Evolutionary conservation across 2,797 vertebrate species (phyloP), one percentile per base, ranked within the genome.

Genomic region (Aplochiton taeniatus): DNA sequence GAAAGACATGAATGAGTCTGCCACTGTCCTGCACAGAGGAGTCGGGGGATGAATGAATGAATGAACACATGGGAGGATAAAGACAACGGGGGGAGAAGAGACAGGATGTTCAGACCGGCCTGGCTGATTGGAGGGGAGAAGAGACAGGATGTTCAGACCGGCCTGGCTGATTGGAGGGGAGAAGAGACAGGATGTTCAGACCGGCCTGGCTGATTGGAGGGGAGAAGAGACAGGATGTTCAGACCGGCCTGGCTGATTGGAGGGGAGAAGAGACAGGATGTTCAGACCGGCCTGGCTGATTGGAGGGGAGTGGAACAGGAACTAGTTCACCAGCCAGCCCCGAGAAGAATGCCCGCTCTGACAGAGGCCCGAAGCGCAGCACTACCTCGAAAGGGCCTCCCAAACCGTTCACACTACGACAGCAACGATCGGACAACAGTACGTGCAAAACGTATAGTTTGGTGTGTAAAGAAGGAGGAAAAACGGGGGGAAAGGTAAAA

Each of bases 61-160:
- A 67, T 80, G 83, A 76, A 31, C 76, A 79, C 86, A 78, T 83
- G 77, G 86, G 31, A 31, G 31, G 6, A 31, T 31, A 84, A 83
- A 78, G 78, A 68, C 72, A 70, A 59, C 70, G 73, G 31, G 31
- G n/a, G 59, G 46, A 19, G 59, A n/a, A 16, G 68, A 11, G 68
- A 16, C 55, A 61, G 53, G 65, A 31, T 31, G 31, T 31, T 31
- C 31, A 31, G 31, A 31, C 31, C 31, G 31, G 31, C 2, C 31
- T 6, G 31, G 31, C 31, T 31, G 31, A 31, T 31, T 42, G 72
- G 49, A 76, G 72, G 67, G 48, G 69, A 77, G 48, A 63, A 52
- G 64, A 67, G n/a, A 56, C 13, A 65, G 66, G 50, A 70, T 31
- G 31, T 31, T 31, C 31, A 31, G 31, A 31, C 31, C 31, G 31